Conservation (phyloP, 2,113 vertebrate genomes). For the Corydoras maculifer region DNA sequence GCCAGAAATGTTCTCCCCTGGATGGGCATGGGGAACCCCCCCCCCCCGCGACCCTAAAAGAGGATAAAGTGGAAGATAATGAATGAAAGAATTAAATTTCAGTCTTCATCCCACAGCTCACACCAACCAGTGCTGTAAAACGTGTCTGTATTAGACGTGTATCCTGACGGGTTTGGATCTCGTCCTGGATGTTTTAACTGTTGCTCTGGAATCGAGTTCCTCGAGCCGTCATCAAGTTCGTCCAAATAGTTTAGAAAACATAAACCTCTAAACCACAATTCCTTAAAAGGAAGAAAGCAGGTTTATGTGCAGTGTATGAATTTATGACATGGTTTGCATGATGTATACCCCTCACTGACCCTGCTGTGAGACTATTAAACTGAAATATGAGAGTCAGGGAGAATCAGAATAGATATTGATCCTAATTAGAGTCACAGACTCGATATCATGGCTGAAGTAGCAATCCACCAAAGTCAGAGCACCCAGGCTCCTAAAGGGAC, state of each 20-base stretch:
- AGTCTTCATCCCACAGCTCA: too few species aligned
- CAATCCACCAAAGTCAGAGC: too few species aligned
- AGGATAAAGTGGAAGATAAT: too few species aligned
- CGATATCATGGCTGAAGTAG: too few species aligned
- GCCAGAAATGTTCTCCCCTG: too few species aligned
- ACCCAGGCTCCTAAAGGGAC: too few species aligned
- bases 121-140: background rate
- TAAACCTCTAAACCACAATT: slow-evolving; percentile 10
- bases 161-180: slow-evolving; percentile 13
- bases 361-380: slow-evolving; percentile 1
- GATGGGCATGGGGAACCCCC: too few species aligned
- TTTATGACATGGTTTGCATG: background rate
- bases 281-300: slow-evolving; percentile 26
- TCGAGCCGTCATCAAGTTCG: slow-evolving; percentile 19
- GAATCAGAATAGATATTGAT: background rate
- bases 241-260: slow-evolving; percentile 34
- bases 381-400: background rate
- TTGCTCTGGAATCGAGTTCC: slow-evolving; percentile 17
- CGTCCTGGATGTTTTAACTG: slow-evolving; percentile 25
- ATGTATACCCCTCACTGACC: background rate
- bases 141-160: background rate
- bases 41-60: too few species aligned
- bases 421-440: too few species aligned
- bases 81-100: too few species aligned
- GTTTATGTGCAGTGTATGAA: slow-evolving; percentile 9